phyloP scores from a whole-genome alignment of 1,140 invertebrate species.

The Calephelis virginiensis region DNA sequence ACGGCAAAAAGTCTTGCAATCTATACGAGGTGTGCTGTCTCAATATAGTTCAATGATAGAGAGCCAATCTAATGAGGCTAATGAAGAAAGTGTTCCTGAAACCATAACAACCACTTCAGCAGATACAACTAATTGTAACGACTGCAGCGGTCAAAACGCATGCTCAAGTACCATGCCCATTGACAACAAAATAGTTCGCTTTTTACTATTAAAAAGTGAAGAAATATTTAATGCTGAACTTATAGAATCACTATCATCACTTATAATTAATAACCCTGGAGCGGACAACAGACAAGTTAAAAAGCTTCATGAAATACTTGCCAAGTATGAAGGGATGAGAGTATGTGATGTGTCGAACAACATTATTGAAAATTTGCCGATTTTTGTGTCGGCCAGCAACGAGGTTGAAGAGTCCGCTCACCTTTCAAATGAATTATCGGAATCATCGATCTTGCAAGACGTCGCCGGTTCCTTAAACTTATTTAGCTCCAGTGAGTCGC shows the following conservation, averaged over 20 bases:
- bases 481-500: conserved; percentile 61
- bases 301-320: conserved; percentile 54
- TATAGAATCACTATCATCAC: conserved; percentile 53
- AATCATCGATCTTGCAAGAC: conserved; percentile 62
- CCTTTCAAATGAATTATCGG: conserved; percentile 46
- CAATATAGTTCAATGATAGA: conserved; percentile 59
- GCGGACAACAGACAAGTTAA: conserved; percentile 51
- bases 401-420: conserved; percentile 47
- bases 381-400: conserved; percentile 40
- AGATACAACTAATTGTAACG: conserved; percentile 43
- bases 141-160: conserved; percentile 42
- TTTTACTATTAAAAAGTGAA: conserved; percentile 61
- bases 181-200: conserved; percentile 70
- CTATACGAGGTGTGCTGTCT: conserved; percentile 78
- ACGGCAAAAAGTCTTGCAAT: conserved; percentile 80
- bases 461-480: conserved; percentile 68
- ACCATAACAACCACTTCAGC: conserved; percentile 40
- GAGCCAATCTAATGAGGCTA: conserved; percentile 38
- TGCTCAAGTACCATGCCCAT: conserved; percentile 47
- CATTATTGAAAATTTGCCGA: conserved; percentile 62
- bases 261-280: conserved; percentile 43
- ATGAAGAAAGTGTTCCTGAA: conserved; percentile 41
- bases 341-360: conserved; percentile 67
- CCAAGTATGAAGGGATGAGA: conserved; percentile 65
- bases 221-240: conserved; percentile 67